phyloP scores from a whole-genome alignment of 1,140 invertebrate genomes.

The Drosophila sulfurigaster region DNA sequence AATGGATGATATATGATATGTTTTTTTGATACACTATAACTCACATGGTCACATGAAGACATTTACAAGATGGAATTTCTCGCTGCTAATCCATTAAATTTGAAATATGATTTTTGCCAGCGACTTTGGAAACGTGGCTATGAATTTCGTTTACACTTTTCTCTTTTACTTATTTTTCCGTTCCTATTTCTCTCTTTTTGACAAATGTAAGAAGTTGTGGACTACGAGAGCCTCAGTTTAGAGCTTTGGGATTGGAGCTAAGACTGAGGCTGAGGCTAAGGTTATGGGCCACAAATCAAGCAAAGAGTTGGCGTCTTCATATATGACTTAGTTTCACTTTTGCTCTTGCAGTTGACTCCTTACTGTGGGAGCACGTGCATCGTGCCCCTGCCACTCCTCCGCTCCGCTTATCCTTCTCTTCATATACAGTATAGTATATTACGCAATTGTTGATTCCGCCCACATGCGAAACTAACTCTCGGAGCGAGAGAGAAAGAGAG shows the following conservation, averaged over 20 bases:
- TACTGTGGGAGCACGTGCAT: slow-evolving; percentile 12
- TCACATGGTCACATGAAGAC: slow-evolving; percentile 53
- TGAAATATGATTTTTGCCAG: slow-evolving; percentile 65
- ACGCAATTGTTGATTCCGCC: slow-evolving; percentile 46
- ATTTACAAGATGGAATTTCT: slow-evolving; percentile 17
- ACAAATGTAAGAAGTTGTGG: slow-evolving; percentile 48
- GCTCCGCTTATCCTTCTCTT: too few relatives aligned
- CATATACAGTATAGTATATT: slow-evolving; percentile 9
- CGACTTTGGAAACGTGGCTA: slow-evolving; percentile 10
- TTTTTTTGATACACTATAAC: slow-evolving; percentile 49
- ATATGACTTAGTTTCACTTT: slow-evolving; percentile 45
- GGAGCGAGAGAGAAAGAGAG: slow-evolving; percentile 10
- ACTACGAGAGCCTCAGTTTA: neutral
- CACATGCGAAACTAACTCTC: slow-evolving; percentile 10
- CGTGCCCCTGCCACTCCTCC: neutral
- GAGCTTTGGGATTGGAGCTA: slow-evolving; percentile 26
- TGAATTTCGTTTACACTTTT: slow-evolving; percentile 24
- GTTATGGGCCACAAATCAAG: slow-evolving; percentile 46
- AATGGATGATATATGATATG: slow-evolving; percentile 21
- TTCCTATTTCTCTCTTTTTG: slow-evolving; percentile 34
- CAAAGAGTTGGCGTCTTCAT: slow-evolving; percentile 23
- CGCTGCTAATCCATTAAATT: slow-evolving; percentile 74
- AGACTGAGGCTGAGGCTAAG: slow-evolving; percentile 1
- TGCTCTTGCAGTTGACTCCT: slow-evolving; percentile 14
- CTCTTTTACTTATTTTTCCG: neutral